Percentiles rank a stretch among this genome's conserved stretches.
Conservation (phyloP, 2,113 vertebrate genomes). For the Coreoperca whiteheadi region DNA sequence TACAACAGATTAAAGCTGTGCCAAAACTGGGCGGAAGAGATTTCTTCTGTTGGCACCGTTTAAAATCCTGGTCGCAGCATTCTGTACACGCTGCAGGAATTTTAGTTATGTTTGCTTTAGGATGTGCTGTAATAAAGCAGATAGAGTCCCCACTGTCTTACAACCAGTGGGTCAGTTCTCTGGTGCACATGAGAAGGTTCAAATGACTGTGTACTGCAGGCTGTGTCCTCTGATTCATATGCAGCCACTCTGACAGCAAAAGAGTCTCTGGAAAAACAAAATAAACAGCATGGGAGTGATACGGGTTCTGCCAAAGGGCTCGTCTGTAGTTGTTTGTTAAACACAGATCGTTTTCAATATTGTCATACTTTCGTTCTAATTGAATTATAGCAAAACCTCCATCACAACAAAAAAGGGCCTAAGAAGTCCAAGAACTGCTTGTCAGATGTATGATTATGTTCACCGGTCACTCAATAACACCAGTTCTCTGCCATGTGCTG, state of each 20-base stretch:
- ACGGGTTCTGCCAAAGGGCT: background rate
- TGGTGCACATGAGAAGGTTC: background rate
- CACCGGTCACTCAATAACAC: background rate
- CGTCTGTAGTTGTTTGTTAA: background rate
- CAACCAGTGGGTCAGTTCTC: background rate
- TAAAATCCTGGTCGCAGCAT: background rate
- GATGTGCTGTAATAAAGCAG: background rate
- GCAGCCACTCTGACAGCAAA: constrained; percentile 16
- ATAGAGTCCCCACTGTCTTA: background rate
- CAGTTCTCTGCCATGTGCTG: background rate
- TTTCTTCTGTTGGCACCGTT: constrained; percentile 16
- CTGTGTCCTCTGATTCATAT: constrained; percentile 20
- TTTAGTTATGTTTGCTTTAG: constrained; percentile 17
- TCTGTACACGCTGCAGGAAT: constrained; percentile 5
- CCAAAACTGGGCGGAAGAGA: constrained; percentile 7
- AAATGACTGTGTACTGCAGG: constrained; percentile 4
- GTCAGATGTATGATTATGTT: background rate
- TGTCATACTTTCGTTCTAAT: background rate
- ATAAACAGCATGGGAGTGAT: background rate
- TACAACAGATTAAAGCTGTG: constrained; percentile 10
- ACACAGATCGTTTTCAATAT: background rate
- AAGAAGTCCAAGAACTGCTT: too few relatives aligned
- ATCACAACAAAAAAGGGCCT: background rate
- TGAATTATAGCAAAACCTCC: background rate
- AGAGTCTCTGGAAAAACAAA: background rate